phyloP scores from a whole-genome alignment of 2,888 invertebrate species.

The Blastobasis adustella region DNA sequence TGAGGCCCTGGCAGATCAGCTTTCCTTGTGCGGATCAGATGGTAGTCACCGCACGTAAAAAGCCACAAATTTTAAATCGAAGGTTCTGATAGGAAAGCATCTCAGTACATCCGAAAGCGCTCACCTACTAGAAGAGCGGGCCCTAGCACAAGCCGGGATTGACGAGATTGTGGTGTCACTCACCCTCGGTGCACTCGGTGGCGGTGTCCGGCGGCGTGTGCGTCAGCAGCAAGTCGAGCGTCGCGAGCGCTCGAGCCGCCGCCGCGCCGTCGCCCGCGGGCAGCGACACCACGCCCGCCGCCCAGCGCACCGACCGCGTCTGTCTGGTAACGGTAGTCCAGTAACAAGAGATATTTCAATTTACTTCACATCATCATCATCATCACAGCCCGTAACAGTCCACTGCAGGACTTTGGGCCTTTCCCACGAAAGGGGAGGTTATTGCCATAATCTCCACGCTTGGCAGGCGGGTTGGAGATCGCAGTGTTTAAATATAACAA shows the following conservation, averaged over 20 bases:
- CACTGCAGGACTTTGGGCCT: no score
- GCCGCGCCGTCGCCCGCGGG: slow-evolving; percentile 30
- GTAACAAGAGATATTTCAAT: no score
- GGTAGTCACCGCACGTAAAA: no score
- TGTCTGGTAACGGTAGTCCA: slow-evolving; percentile 30
- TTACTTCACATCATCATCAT: not conserved
- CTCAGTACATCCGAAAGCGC: no score
- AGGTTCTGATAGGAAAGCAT: no score
- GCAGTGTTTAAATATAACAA: no score
- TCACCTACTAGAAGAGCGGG: not conserved
- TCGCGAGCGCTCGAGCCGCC: slow-evolving; percentile 39
- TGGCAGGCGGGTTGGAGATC: no score
- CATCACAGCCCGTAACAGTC: not conserved
- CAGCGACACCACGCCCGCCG: slow-evolving; percentile 33
- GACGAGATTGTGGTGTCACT: not conserved
- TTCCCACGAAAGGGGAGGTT: no score
- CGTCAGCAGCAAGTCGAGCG: slow-evolving; percentile 44
- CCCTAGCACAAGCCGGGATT: not conserved
- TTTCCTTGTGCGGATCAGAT: no score
- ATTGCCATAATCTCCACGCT: no score
- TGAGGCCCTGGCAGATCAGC: no score
- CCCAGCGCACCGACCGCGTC: slow-evolving; percentile 56
- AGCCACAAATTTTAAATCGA: no score
- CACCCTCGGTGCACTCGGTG: slow-evolving; percentile 54
- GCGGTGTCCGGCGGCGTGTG: slow-evolving; percentile 39